These are phyloP conservation scores for Stegostoma tigrinum DNA, from an alignment of 2,113 vertebrate genomes.

Conservation along the genomic window DNA sequence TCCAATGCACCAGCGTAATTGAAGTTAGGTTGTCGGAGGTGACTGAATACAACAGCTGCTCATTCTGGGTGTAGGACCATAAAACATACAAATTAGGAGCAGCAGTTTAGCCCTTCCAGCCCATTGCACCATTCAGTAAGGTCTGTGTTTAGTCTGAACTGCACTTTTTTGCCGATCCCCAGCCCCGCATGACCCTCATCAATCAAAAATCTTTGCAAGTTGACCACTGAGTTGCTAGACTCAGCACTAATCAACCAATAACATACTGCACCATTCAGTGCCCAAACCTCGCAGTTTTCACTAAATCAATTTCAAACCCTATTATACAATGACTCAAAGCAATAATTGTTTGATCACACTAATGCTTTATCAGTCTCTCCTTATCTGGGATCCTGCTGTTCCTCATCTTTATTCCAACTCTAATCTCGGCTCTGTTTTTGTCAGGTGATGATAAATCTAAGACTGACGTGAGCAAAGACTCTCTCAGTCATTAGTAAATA, in stretches of 20 bases:
- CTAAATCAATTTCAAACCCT: neutral
- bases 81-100: neutral
- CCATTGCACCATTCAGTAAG: too few relatives aligned
- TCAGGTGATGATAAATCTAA: neutral
- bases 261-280: neutral
- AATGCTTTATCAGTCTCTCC: neutral
- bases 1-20: neutral
- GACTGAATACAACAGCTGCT: neutral
- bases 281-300: neutral
- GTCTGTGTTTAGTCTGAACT: neutral
- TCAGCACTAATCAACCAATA: neutral
- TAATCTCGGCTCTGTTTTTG: neutral
- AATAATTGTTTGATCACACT: neutral
- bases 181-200: neutral
- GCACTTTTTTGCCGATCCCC: neutral
- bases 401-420: neutral
- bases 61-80: neutral
- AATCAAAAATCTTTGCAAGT: neutral
- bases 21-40: neutral
- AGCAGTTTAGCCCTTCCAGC: neutral
- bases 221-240: neutral
- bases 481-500: neutral
- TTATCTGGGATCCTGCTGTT: neutral
- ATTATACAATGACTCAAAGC: neutral
- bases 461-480: neutral